Percentiles rank a stretch among this genome's conserved stretches.
phyloP scores from a whole-genome alignment of 2,888 invertebrate genomes.

The Parnassius orleans region DNA sequence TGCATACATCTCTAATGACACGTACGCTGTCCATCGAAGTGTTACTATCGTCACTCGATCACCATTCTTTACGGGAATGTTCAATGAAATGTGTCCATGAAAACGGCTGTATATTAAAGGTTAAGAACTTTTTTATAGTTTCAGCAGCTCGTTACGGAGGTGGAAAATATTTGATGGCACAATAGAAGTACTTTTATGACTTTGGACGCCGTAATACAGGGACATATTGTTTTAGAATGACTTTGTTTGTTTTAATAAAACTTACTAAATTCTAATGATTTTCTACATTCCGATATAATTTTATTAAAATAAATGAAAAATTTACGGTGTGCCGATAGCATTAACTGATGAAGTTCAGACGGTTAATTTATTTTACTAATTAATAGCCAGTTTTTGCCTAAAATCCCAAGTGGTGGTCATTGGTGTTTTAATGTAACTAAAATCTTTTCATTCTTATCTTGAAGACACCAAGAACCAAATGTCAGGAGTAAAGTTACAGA shows the following conservation, averaged over 20 bases:
- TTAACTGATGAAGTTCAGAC: no score
- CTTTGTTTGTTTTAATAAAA: constrained; percentile 28
- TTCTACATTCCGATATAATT: no score
- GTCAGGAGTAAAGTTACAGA: no score
- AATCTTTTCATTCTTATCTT: no score
- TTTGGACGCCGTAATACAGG: constrained; percentile 57
- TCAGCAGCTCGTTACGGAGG: constrained; percentile 36
- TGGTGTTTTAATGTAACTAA: no score
- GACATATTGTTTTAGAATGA: constrained; percentile 53
- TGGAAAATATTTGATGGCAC: constrained; percentile 69
- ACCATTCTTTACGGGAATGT: constrained; percentile 24
- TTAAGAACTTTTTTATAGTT: constrained; percentile 37
- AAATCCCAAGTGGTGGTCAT: no score
- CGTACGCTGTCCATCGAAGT: constrained; percentile 34
- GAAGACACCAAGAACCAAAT: no score
- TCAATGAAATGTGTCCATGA: constrained; percentile 29
- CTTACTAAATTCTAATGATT: background rate
- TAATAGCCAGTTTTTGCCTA: no score
- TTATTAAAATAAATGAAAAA: no score
- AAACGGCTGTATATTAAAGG: constrained; percentile 28
- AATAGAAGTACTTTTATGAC: constrained; percentile 55
- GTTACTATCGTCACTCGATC: constrained; percentile 18
- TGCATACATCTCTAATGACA: constrained; percentile 75
- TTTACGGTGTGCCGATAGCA: no score
- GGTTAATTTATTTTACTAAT: no score